A percentile compares a stretch with the other conserved stretches of the same genome.
phyloP scores from a whole-genome alignment of 1,140 invertebrate species.

The Magallana gigas region DNA sequence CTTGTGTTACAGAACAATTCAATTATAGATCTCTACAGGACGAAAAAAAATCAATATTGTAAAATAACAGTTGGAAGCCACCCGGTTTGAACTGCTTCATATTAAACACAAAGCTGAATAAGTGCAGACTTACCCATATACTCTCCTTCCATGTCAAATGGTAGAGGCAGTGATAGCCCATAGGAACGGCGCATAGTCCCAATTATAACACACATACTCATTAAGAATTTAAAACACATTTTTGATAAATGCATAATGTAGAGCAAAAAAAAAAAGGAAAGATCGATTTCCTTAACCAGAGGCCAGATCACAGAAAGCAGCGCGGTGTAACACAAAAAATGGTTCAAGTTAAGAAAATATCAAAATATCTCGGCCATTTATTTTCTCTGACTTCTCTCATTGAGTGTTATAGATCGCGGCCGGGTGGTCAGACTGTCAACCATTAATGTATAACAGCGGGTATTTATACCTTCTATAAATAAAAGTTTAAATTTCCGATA shows the following conservation, averaged over 20 bases:
- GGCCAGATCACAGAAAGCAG: not conserved
- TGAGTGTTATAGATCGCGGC: not conserved
- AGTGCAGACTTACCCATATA: not conserved
- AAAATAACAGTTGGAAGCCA: not conserved
- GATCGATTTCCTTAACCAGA: not conserved
- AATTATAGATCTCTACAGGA: no score
- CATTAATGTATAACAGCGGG: not conserved
- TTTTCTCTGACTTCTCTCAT: not conserved
- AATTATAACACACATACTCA: not conserved
- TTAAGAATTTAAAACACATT: not conserved
- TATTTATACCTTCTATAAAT: constrained; percentile 36
- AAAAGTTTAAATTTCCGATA: constrained; percentile 11
- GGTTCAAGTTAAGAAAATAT: not conserved
- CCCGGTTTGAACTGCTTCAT: not conserved
- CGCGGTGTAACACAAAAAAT: not conserved
- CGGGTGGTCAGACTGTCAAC: not conserved
- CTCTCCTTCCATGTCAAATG: not conserved
- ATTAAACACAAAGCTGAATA: no score
- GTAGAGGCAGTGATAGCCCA: not conserved
- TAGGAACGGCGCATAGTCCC: not conserved
- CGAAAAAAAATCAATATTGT: no score
- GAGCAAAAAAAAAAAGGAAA: not conserved
- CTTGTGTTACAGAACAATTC: no score
- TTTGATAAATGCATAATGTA: not conserved
- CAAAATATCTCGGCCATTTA: not conserved